Evolutionary conservation across 2,797 vertebrate species (phyloP).

Genomic region (Pitangus sulphuratus): DNA sequence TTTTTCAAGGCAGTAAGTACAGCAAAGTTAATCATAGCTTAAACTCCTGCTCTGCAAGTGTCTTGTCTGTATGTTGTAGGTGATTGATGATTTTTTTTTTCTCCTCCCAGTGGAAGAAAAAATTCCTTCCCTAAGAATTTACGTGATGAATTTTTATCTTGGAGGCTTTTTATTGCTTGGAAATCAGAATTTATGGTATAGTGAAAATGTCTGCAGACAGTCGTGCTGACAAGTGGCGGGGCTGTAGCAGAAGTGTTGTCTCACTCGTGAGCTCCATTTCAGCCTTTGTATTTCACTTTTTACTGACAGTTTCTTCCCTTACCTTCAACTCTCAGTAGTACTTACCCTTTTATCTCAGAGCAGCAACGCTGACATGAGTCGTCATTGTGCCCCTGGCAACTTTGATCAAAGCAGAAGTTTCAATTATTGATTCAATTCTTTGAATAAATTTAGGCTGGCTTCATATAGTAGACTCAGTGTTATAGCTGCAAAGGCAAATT

Average conservation of each 20-base stretch:
- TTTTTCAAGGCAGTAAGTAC: constrained; percentile 27
- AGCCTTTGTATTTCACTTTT: constrained; percentile 36
- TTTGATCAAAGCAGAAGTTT: constrained; percentile 47
- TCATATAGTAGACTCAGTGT: not conserved
- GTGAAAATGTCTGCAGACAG: constrained; percentile 2
- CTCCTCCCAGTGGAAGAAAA: not conserved
- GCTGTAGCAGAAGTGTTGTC: not conserved
- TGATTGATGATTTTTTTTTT: not conserved
- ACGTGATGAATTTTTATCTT: not conserved
- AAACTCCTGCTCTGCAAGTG: constrained; percentile 4
- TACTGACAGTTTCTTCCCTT: not conserved
- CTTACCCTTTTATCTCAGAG: constrained; percentile 24
- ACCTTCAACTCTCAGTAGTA: not conserved
- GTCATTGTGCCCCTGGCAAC: not conserved
- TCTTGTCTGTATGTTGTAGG: not conserved
- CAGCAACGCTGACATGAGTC: not conserved
- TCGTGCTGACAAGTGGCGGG: not conserved
- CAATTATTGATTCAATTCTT: constrained; percentile 37
- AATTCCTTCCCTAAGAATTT: not conserved
- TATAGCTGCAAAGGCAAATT: not conserved
- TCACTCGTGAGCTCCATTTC: fast-evolving
- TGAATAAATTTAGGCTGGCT: not conserved
- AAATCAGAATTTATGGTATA: not conserved
- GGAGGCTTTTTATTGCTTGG: not conserved
- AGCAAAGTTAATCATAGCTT: constrained; percentile 26